A percentile compares a stretch with the other conserved stretches of the same genome.
phyloP scores from a whole-genome alignment of 2,888 invertebrate species.

The Carcina quercana region DNA sequence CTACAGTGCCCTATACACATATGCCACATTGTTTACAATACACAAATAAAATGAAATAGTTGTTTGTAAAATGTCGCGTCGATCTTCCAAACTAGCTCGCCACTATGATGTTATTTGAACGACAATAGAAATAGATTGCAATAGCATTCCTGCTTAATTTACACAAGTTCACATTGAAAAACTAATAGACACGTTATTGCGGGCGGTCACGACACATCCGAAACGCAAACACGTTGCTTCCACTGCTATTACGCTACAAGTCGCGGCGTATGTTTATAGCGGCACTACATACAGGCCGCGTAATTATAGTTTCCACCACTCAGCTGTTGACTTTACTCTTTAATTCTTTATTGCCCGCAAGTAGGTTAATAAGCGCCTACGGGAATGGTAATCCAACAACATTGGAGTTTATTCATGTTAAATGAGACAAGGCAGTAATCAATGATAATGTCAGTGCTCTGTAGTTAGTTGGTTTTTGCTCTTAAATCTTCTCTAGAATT shows the following conservation, averaged over 20 bases:
- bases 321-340: constrained; percentile 33
- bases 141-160: constrained; percentile 38
- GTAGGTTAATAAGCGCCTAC: constrained; percentile 28
- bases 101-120: constrained; percentile 30
- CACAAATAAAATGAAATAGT: no score
- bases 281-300: constrained; percentile 28
- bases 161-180: constrained; percentile 45
- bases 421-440: no score
- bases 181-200: constrained; percentile 50
- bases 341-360: constrained; percentile 26
- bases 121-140: constrained; percentile 28
- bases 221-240: constrained; percentile 40
- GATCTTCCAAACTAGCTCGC: constrained; percentile 12
- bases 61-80: no score
- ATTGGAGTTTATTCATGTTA: constrained; percentile 2
- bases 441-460: no score
- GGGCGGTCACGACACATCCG: constrained; percentile 46
- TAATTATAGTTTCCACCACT: constrained; percentile 44
- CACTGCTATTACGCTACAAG: constrained; percentile 35
- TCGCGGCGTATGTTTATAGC: constrained; percentile 41
- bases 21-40: no score
- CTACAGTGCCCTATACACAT: no score
- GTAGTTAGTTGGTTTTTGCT: no score
- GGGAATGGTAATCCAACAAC: constrained; percentile 6
- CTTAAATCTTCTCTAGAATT: no score